Conservation (phyloP, 2,888 invertebrate genomes). For the Spialia ferax region DNA sequence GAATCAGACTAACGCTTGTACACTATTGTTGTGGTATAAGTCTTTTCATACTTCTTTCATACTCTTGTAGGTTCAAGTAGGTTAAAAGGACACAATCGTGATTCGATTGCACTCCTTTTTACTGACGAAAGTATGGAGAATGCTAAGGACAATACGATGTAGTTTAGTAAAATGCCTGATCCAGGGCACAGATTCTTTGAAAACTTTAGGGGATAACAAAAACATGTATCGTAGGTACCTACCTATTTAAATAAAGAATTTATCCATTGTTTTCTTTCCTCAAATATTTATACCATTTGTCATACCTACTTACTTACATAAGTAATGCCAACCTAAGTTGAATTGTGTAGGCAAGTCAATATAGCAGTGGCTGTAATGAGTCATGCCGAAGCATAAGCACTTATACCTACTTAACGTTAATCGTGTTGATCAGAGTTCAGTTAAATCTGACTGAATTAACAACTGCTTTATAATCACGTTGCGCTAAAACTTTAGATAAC, state of each 20-base stretch:
- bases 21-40: constrained; percentile 43
- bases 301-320: no score
- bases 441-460: constrained; percentile 1
- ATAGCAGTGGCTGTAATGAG: not conserved
- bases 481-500: not conserved
- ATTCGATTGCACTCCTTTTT: not conserved
- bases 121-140: not conserved
- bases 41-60: not conserved
- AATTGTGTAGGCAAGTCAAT: constrained; percentile 8
- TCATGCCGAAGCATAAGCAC: no score
- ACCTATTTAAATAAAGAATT: no score
- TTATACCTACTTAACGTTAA: constrained; percentile 11
- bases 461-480: constrained; percentile 7
- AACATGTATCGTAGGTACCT: no score
- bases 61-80: not conserved
- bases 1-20: constrained; percentile 50
- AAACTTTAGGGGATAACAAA: no score
- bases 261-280: no score
- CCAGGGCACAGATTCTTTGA: no score
- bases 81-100: not conserved
- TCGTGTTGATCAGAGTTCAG: constrained; percentile 22
- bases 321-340: not conserved
- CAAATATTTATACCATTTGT: no score
- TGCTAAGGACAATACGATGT: not conserved
- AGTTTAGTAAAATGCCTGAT: no score